Base-by-base conservation (phyloP, 2,888 invertebrate species). In the Tromatobia lineatoria region DNA sequence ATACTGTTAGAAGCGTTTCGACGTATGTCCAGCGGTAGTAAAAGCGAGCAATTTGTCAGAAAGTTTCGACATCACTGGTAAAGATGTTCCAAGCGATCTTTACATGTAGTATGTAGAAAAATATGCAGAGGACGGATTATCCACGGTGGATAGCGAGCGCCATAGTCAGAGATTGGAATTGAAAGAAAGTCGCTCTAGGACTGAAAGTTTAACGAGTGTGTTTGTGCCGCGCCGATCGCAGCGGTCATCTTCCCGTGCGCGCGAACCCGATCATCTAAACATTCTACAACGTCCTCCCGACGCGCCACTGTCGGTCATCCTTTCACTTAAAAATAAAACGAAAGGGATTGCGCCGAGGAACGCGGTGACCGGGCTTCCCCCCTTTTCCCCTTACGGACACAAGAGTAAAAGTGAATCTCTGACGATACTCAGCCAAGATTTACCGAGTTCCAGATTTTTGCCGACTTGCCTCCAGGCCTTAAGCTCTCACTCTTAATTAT, bases 271-370 rank as follows among this genome's bases (percentile, higher is more conserved):
- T 73, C 23, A 45, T 73, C 71, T 57, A 73, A 73, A 73, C 71
- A 59, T 73, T 73, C 71, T 73, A 57, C 10, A 38, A 29, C 20
- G 25, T 10, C 57, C 54, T 15, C 34, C 4, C 25, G 57, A 2
- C 4, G 10, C 42, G 71, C 20, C 57, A 20, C n/a, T 25, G 34
- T 45, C 71, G 71, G 71, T 73, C 71, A 73, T 83, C 83, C 80
- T 80, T 83, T 83, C 83, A 83, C 80, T 83, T 71, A 73, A 83
- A 83, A 80, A 83, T 83, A 80, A 83, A 80, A 83, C 80, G 83
- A 83, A 76, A 83, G 80, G 83, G 70, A 76, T 70, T 45, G 54
- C 23, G 1, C 23, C 38, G n/a, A 15, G 71, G 45, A 59, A 45
- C 57, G 45, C 71, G 71, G 20, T 38, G 54, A 54, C 52, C 59